Evolutionary conservation across 2,888 invertebrate genomes (phyloP).

Genomic region (Trichacis sp.): DNA sequence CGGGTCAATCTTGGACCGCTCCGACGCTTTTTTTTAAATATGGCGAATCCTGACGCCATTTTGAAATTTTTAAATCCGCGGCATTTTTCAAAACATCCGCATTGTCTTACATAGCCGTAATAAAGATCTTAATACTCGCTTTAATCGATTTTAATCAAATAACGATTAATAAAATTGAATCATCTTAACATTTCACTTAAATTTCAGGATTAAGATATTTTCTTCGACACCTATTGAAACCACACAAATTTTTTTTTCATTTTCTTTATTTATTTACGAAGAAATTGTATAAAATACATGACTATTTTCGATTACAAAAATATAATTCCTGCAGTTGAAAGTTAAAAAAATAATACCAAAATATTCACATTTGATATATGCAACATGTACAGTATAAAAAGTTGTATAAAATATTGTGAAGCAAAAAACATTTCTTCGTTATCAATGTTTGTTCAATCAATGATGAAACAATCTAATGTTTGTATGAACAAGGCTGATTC

Average conservation of each 20-base stretch:
- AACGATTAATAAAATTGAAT: background rate
- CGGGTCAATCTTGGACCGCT: too few species aligned
- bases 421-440: background rate
- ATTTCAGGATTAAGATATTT: too few species aligned
- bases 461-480: slow-evolving; percentile 95
- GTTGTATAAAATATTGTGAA: background rate
- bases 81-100: background rate
- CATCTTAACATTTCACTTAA: too few species aligned
- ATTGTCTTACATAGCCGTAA: background rate
- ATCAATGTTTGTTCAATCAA: slow-evolving; percentile 68
- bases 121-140: too few species aligned
- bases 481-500: slow-evolving; percentile 89
- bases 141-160: background rate
- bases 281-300: background rate
- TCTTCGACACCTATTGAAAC: too few species aligned
- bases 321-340: background rate
- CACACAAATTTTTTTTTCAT: background rate
- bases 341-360: background rate
- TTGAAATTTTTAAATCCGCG: background rate
- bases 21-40: slow-evolving; percentile 6
- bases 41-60: slow-evolving; percentile 1
- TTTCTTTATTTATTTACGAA: background rate
- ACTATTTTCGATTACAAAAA: background rate
- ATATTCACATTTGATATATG: background rate
- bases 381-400: background rate